Evolutionary conservation across 2,888 invertebrate species (phyloP), one percentile per base, ranked within the genome.

Genomic region (Rhingia rostrata): DNA sequence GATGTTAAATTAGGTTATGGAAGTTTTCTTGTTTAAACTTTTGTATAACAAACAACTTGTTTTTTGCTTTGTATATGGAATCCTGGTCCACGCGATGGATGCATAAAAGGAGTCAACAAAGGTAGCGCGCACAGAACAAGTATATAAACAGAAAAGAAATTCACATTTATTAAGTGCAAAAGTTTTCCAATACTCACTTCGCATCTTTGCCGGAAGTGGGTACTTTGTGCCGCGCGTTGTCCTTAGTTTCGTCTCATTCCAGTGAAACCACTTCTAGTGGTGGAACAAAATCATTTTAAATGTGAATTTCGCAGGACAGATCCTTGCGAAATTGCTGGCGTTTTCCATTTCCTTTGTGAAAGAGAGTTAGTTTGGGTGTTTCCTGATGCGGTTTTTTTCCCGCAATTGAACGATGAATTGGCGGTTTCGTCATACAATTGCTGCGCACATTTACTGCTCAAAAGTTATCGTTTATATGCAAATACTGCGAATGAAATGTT

Each of bases 81-180:
- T 61, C 60, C 61, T 39, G 47, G 61, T 58, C 39, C 10, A 35
- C 14, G 22, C 41, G 37, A 43, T 45, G 49, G 56, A n/a, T 22
- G 30, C 22, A 33, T 33, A n/a, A 51, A 53, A 73, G 41, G 41
- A 79, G 58, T 84, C 61, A 75, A 74, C 80, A 53, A 73, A 74
- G 70, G 67, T 70, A 70, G 43, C 51, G 35, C n/a, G 3, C 37
- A 33, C 51, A 37, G 39, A 47, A 12, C 32, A 54, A 70, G 66
- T 60, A 79, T 45, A 83, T 64, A 43, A 66, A 14, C 12, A 35
- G 53, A 70, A 66, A 74, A 66, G 41, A 78, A 79, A 79, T 70
- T 83, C 84, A 84, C 84, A 75, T 75, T 84, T 84, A 84, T 84
- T 84, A 84, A 80, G 84, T 84, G 84, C 84, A 80, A 84, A 84